These are phyloP conservation scores for Fissipunctia ypsillon DNA, from an alignment of 2,888 invertebrate species.

Conservation along the genomic window DNA sequence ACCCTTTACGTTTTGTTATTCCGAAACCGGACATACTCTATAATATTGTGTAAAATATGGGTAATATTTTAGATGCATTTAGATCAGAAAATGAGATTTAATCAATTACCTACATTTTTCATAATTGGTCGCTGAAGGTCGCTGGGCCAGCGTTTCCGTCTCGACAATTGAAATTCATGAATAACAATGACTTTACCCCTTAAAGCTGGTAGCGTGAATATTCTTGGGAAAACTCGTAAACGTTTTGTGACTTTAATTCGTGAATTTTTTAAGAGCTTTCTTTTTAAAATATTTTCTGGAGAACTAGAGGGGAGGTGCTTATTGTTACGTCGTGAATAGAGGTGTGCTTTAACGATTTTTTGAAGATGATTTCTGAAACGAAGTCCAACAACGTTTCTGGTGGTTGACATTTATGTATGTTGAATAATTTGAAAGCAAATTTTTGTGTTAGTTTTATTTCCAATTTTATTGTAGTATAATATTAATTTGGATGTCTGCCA, in stretches of 20 bases:
- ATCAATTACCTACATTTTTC: slow-evolving; percentile 53
- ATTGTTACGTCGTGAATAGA: not conserved
- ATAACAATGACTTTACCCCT: slow-evolving; percentile 63
- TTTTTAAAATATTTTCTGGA: slow-evolving; percentile 9
- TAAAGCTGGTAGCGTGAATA: slow-evolving; percentile 49
- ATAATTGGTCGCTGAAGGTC: slow-evolving; percentile 55
- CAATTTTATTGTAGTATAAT: too few species aligned
- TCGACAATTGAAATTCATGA: slow-evolving; percentile 63
- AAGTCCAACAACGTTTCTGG: too few species aligned
- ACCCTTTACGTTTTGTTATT: too few species aligned
- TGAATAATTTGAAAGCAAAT: too few species aligned
- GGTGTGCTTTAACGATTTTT: not conserved
- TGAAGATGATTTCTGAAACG: not conserved
- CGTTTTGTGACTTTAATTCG: slow-evolving; percentile 44
- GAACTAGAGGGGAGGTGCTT: not conserved
- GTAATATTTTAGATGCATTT: too few species aligned
- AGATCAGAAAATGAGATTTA: slow-evolving; percentile 29
- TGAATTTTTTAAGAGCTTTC: slow-evolving; percentile 40
- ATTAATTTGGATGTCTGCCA: too few species aligned
- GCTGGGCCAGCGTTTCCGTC: slow-evolving; percentile 43
- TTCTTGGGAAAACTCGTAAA: slow-evolving; percentile 43
- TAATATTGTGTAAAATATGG: too few species aligned
- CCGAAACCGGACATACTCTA: too few species aligned
- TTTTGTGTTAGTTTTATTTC: too few species aligned
- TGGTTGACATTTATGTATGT: too few species aligned